These are phyloP conservation scores for Rallus crepitans DNA, from an alignment of 2,797 vertebrate species.

Conservation along the genomic window DNA sequence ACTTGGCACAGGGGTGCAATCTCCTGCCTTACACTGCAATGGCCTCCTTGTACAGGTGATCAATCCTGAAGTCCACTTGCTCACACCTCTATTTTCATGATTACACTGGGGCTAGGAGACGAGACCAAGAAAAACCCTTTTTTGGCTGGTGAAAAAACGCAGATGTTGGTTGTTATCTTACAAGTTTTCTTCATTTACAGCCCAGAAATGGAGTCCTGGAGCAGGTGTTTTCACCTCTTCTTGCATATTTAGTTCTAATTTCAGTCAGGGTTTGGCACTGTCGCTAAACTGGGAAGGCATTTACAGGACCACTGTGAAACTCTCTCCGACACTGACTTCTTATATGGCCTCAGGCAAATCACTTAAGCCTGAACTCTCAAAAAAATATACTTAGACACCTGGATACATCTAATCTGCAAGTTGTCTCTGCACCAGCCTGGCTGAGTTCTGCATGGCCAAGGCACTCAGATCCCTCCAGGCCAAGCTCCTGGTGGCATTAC, in stretches of 20 bases:
- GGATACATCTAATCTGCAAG: not conserved
- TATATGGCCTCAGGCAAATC: not conserved
- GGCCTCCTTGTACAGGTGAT: not conserved
- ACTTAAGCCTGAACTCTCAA: not conserved
- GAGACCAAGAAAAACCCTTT: not conserved
- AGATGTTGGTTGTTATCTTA: not conserved
- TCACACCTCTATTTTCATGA: conserved; percentile 1
- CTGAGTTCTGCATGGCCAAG: not conserved
- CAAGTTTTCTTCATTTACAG: not conserved
- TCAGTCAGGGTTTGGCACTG: not conserved
- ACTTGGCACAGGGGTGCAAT: not conserved
- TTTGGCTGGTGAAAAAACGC: not conserved
- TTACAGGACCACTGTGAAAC: rapidly evolving
- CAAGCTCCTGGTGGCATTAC: not conserved
- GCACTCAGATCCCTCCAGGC: not conserved
- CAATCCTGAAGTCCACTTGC: not conserved
- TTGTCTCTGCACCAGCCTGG: not conserved
- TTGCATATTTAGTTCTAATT: not conserved
- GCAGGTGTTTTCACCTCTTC: not conserved
- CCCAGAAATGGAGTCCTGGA: not conserved
- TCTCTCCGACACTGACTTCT: not conserved
- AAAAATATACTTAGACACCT: rapidly evolving
- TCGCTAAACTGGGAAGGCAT: not conserved
- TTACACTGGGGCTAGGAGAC: not conserved
- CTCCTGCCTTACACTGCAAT: not conserved